Base-by-base conservation (phyloP, 2,888 invertebrate genomes). In the Plebejus argus region DNA sequence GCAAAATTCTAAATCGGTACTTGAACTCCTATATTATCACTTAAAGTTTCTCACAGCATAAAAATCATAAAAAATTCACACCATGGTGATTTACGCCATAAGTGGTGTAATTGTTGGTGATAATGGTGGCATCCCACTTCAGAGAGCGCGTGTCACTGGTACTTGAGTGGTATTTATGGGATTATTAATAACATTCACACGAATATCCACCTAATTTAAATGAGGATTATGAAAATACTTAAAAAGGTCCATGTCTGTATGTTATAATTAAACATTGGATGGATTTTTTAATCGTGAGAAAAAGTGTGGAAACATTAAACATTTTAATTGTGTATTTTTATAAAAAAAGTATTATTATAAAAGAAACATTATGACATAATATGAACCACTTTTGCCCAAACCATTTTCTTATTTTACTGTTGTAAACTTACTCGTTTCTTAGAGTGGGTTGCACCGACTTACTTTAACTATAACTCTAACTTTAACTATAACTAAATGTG, bases 111-210 rank as follows among this genome's bases (percentile, higher is more conserved):
- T 49, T 72, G 72, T 71, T 71, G 23, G 18, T 18, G 10, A 71
- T 71, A 71, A 35, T 71, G 20, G 10, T 39, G 71, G 18, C 15
- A 39, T 39, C 39, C 39, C 45, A 72, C 72, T 72, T 45, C 8
- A 45, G 15, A 1, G 15, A 39, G 71, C 71, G 39, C 71, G 71
- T 71, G 71, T 39, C 71, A n/a, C 71, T 61, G 23, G 23, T 20
- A 61, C 61, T 61, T 20, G 23, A 61, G 61, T 12, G 61, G 23
- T 61, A 61, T 23, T 61, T 23, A 23, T n/a, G 18, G 72, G 72
- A 72, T 72, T 72, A 72, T 72, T 49, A 72, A 23, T 39, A 72
- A 72, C 72, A 45, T 72, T 72, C 72, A 12, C 72, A 72, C 72
- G 72, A n/a, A 49, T 23, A 49, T 45, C 12, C 35, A 1, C 12